Conservation (phyloP, 2,888 invertebrate genomes). For the Buathra laborator region DNA sequence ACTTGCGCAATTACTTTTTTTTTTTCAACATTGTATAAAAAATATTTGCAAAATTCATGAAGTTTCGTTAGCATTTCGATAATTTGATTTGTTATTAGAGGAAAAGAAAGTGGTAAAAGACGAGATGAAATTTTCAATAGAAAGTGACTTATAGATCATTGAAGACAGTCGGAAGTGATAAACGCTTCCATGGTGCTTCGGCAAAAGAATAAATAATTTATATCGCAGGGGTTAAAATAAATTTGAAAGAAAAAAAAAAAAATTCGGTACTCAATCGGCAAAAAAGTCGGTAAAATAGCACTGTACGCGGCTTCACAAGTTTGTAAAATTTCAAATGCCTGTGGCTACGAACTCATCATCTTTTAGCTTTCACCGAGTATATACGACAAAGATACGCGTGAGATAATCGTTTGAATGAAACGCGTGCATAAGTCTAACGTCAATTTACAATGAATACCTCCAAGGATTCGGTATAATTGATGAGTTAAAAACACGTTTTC, state of each 20-base stretch:
- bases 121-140: constrained; percentile 30
- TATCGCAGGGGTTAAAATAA: not conserved
- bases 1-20: not conserved
- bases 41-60: not conserved
- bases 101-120: constrained; percentile 50
- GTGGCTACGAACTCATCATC: constrained; percentile 2
- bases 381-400: constrained; percentile 28
- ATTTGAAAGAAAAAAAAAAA: not conserved
- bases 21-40: not conserved
- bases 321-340: constrained; percentile 20
- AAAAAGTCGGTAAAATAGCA: not conserved
- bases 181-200: not conserved
- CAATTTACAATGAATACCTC: not conserved
- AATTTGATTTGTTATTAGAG: constrained; percentile 22
- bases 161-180: not conserved
- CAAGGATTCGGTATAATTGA: not conserved
- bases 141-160: constrained; percentile 55
- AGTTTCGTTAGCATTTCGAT: constrained; percentile 3
- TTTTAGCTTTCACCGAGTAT: constrained; percentile 24
- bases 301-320: not conserved
- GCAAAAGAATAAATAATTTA: too few relatives aligned
- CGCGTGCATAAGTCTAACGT: not conserved
- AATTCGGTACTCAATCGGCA: not conserved
- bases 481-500: constrained; percentile 24
- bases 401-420: constrained; percentile 30